Conservation (phyloP, 2,113 vertebrate species). For the Callorhinus ursinus region DNA sequence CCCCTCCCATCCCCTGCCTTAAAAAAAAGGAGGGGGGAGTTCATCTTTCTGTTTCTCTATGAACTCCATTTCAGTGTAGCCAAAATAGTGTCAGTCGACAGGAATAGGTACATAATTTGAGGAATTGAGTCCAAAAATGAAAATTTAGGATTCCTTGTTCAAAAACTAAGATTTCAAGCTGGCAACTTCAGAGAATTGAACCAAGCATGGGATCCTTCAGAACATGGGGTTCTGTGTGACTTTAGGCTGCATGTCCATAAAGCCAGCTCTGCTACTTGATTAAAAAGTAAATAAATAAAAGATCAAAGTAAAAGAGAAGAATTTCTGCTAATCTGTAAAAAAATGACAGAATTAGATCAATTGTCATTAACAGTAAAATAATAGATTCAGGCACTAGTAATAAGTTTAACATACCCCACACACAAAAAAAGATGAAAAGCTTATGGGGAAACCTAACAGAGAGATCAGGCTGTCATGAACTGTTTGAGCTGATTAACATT, state of each 20-base stretch:
- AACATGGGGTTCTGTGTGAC: background rate
- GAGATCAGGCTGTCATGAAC: background rate
- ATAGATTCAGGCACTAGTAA: background rate
- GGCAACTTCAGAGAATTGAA: background rate
- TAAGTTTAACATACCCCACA: background rate
- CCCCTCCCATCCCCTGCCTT: accelerated
- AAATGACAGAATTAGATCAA: background rate
- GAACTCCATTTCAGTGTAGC: background rate
- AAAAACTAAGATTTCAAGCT: background rate
- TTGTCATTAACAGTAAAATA: background rate
- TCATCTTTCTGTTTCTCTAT: background rate
- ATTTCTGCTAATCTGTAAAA: background rate
- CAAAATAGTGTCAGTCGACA: background rate
- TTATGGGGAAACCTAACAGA: background rate
- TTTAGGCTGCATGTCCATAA: background rate
- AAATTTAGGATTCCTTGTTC: background rate
- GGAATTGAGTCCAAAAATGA: background rate
- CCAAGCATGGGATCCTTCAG: background rate
- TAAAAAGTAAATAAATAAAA: background rate
- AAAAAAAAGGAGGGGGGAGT: background rate
- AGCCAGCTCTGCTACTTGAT: background rate
- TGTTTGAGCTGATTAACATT: background rate
- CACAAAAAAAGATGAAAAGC: background rate
- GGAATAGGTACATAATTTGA: background rate
- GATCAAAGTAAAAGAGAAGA: background rate